Evolutionary conservation across 2,113 vertebrate species (phyloP), one percentile per base, ranked within the genome.

Genomic region (Rhinichthys klamathensis): DNA sequence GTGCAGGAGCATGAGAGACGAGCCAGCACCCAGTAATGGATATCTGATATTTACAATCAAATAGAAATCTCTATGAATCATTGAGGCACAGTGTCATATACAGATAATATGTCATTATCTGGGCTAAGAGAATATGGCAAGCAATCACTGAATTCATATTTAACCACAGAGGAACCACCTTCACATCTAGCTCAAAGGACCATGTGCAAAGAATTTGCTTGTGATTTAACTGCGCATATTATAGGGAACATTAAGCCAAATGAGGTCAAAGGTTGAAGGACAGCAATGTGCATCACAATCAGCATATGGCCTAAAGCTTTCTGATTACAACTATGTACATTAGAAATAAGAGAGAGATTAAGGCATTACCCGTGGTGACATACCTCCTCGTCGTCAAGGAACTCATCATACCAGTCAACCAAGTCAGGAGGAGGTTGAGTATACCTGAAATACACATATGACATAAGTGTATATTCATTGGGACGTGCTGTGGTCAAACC

Each of bases 331-430:
- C 2, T 8, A 23, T 7, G n/a, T 4, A 84, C 30, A 54, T 70
- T 56, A 56, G 30, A 69, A 86, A 87, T 83, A 86, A 89, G 88
- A 94, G 89, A 91, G 93, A 93, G 78, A 82, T 95, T 58, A 90
- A 97, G 96, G 94, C 94, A 99, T 98, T 99, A 98, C 97, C 97
- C 97, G 97, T 89, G 93, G 56, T 85, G 97, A 99, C 98, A 99
- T 99, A 99, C 98, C 98, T 99, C 98, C 95, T 99, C 98, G 94
- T 99, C 98, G 97, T 99, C 98, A 95, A 99, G 96, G 93, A 99
- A 99, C 86, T 95, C 96, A 90, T 99, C 98, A 96, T 97, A 99
- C 98, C 98, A 99, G 88, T 99, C 98, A 92, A 98, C 95, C 23
- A 99, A 95, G 91, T 99, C 98, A 92, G 97, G 92, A 90, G 98